Evolutionary conservation across 2,797 vertebrate species (phyloP).

Genomic region (Pseudocheirus occidentalis): DNA sequence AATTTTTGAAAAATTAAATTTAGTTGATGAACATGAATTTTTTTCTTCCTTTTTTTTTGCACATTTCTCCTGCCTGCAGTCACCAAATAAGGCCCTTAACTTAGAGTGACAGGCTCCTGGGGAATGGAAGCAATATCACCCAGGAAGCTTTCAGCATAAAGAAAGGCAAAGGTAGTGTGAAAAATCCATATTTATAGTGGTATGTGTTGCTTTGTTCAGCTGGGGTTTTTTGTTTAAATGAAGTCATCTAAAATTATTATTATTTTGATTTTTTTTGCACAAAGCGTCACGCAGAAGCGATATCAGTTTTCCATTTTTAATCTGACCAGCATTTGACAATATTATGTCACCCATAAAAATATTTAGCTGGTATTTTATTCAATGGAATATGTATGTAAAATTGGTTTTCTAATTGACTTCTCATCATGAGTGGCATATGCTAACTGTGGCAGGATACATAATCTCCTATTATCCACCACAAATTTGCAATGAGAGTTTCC

Average conservation of each 20-base stretch:
- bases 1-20: background rate
- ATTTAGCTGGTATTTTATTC: background rate
- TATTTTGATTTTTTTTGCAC: slow-evolving; percentile 10
- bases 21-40: background rate
- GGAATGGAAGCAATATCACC: background rate
- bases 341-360: background rate
- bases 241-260: background rate
- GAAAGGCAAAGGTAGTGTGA: background rate
- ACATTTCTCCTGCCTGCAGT: background rate
- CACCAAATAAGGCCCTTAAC: background rate
- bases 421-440: background rate
- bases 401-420: background rate
- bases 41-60: background rate
- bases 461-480: background rate
- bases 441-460: background rate
- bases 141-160: background rate
- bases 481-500: background rate
- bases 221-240: background rate
- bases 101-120: background rate
- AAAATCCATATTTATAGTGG: background rate
- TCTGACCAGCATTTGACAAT: background rate
- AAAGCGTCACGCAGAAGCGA: background rate
- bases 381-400: background rate
- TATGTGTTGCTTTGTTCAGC: background rate
- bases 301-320: background rate